Percentiles rank a stretch among this genome's conserved stretches.
phyloP scores from a whole-genome alignment of 1,140 invertebrate genomes.

The Patella vulgata region DNA sequence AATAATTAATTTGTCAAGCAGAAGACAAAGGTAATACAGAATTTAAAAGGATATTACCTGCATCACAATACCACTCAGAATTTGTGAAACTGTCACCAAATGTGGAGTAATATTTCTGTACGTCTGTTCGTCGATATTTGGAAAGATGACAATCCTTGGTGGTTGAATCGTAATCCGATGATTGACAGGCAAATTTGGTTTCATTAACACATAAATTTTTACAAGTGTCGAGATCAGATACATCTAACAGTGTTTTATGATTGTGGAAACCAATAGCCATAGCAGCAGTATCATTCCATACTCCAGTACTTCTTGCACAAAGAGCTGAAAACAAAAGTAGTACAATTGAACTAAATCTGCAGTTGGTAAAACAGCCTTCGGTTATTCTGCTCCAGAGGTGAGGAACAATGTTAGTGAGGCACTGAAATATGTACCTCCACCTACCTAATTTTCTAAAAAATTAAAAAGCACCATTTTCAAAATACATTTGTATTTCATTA shows the following conservation, averaged over 20 bases:
- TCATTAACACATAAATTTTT: conserved; percentile 25
- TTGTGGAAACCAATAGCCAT: conserved; percentile 40
- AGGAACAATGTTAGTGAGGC: too few relatives aligned
- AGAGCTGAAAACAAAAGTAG: conserved; percentile 21
- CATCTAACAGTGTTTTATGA: conserved; percentile 20
- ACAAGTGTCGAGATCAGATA: conserved; percentile 22
- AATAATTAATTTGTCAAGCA: too few relatives aligned
- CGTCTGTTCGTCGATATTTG: conserved; percentile 19
- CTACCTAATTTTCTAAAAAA: too few relatives aligned
- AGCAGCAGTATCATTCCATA: conserved; percentile 17
- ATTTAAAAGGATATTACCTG: too few relatives aligned
- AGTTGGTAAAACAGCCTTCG: too few relatives aligned
- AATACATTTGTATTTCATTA: too few relatives aligned
- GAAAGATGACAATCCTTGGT: conserved; percentile 38
- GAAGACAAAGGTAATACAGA: too few relatives aligned
- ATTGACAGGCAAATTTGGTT: conserved; percentile 34
- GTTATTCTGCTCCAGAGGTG: too few relatives aligned
- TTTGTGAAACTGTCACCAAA: conserved; percentile 26
- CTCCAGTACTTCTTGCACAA: conserved; percentile 16
- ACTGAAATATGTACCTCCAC: too few relatives aligned
- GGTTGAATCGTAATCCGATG: conserved; percentile 32
- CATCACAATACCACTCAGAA: conserved; percentile 31
- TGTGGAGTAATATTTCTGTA: conserved; percentile 25
- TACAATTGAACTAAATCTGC: too few relatives aligned
- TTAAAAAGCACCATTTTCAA: too few relatives aligned